Conservation (phyloP, 2,797 vertebrate genomes). For the Meriones psammophilus region DNA sequence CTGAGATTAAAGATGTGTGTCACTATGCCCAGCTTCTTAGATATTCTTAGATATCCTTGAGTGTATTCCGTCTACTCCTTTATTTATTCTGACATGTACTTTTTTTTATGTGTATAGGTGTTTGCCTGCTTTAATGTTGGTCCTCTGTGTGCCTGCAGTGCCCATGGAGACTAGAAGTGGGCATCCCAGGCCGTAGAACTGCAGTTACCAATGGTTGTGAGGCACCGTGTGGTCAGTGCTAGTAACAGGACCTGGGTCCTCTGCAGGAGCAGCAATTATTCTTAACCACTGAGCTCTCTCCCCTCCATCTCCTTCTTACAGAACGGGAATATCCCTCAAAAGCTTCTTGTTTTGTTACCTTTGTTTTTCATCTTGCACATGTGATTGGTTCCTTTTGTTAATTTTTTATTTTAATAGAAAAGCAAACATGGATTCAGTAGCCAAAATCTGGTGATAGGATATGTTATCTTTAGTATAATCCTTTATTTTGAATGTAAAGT, state of each 20-base stretch:
- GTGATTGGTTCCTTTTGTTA: background rate
- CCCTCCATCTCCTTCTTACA: background rate
- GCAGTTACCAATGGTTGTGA: background rate
- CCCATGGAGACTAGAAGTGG: background rate
- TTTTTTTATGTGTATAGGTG: background rate
- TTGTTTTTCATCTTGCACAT: background rate
- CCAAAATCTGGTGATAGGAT: background rate
- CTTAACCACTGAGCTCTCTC: background rate
- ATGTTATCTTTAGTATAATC: background rate
- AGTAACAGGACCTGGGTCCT: background rate
- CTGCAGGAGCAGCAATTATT: no score
- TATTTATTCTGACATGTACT: background rate
- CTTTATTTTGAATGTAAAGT: background rate
- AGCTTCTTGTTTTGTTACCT: background rate
- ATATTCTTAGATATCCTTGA: background rate
- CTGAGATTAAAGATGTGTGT: no score
- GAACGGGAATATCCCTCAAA: background rate
- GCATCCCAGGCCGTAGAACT: background rate
- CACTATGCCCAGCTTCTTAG: background rate
- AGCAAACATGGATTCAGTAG: background rate
- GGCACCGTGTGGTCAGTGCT: background rate
- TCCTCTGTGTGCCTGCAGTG: background rate
- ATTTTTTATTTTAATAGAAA: background rate
- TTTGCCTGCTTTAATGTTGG: background rate
- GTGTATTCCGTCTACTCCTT: background rate